These are phyloP conservation scores for Anser cygnoides DNA, from an alignment of 2,113 vertebrate species.

Conservation along the genomic window DNA sequence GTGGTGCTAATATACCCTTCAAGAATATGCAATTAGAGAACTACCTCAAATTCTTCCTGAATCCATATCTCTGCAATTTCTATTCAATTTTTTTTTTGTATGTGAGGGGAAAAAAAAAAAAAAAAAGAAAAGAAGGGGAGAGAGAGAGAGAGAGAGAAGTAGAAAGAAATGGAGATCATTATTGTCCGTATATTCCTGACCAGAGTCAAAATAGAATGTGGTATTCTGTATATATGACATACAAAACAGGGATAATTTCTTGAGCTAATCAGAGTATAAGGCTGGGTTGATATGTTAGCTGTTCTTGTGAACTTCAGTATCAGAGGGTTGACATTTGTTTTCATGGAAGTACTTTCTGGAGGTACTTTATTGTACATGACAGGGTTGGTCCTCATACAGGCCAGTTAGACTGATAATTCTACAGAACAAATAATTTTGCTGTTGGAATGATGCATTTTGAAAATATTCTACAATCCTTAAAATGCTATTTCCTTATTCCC, in stretches of 20 bases:
- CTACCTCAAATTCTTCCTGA: not conserved
- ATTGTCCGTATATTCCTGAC: not conserved
- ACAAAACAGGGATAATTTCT: not conserved
- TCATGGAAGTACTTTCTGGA: not conserved
- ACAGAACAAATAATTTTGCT: not conserved
- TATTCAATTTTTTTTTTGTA: not conserved
- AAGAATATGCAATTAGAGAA: not conserved
- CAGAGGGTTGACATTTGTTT: not conserved
- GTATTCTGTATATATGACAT: not conserved
- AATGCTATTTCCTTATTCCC: not conserved
- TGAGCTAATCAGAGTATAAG: not conserved
- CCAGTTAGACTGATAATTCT: not conserved
- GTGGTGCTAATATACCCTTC: not conserved
- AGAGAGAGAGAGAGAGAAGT: not conserved
- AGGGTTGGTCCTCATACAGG: not conserved
- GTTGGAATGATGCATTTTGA: not conserved
- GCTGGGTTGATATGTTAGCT: not conserved
- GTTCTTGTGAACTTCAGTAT: not conserved
- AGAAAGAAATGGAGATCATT: not conserved
- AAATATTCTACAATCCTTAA: not conserved
- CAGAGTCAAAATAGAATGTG: not conserved
- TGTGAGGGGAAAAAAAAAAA: too few relatives aligned
- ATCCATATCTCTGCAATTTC: not conserved
- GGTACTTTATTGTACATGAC: not conserved
- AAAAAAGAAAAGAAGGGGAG: too few relatives aligned